Evolutionary conservation across 2,888 invertebrate genomes (phyloP), one percentile per base, ranked within the genome.

Genomic region (Acronicta aceris): DNA sequence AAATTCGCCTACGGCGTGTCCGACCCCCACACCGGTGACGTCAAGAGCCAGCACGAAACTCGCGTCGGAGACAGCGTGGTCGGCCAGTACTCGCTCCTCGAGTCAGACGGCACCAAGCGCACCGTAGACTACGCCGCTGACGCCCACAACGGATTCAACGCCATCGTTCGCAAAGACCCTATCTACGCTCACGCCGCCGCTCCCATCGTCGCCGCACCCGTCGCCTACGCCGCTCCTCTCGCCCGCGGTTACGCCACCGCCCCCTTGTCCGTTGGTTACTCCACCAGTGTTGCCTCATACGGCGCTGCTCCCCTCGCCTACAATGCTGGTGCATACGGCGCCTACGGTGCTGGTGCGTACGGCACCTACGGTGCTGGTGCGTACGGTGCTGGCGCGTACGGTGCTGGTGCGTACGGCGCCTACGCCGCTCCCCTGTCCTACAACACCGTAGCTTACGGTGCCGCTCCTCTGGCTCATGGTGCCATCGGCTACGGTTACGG

Each of bases 1-100:
- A 93, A 92, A 86, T 94, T 93, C 88, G 90, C 93, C 8, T 94
- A 94, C 78, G 92, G 92, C 47, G 93, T 94, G 57, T 85, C 91
- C 38, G 93, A 94, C 85, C 93, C 93, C 38, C 90, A 93, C 85
- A 94, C 93, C 81, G 93, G 94, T 30, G 94, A 94, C 76, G 91
- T 92, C 71, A 94, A 94, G 89, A 90, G 90, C 89, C 96, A 96
- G 88, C 95, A 95, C 71, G 96, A 96, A 90, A 95, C 95, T 56
- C 95, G 96, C 59, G 90, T 93, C 71, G 96, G 96, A 15, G 96
- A 96, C 88, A 95, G 93, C 74, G 96, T 96, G 47, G 95, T 95
- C 68, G 94, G 93, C 69, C 94, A 93, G 72, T 93, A 93, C 90
- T 93, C 93, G 5, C 89, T 93, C 57, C 83, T 96, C 89, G 85